Base-by-base conservation (phyloP, 2,888 invertebrate species). In the Cactoblastis cactorum region DNA sequence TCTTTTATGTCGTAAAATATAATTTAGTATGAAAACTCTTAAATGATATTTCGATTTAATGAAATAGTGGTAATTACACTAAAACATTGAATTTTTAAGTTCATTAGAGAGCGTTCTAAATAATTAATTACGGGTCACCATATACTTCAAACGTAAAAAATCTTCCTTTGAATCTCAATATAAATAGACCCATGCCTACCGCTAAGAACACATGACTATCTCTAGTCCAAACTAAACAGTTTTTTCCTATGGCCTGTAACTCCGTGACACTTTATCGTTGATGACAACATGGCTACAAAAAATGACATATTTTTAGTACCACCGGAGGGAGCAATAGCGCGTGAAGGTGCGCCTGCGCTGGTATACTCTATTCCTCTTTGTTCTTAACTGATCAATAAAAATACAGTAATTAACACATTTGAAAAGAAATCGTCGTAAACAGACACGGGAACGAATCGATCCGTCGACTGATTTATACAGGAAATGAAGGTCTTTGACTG, bases 291-390 rank as follows among this genome's bases (percentile, higher is more conserved):
- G 33, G 17, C 15, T 43, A 65, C 59, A 60, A 67, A 57, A 61
- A 58, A 53, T 65, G 61, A 61, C 63, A 61, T 60, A 53, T 56
- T 51, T 49, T 50, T 54, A 57, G 55, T 49, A 55, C 53, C 53
- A 55, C 54, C 53, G 52, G 53, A 28, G 49, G 24, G 45, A 45
- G 57, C 55, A 57, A 45, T 57, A 57, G 58, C 51, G 59, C 61
- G 56, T 61, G 56, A 62, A 65, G 61, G 54, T 67, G 67, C 66
- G 69, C 57, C 53, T 52, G 60, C 67, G 63, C 62, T 28, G 38
- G 6, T 41, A 14, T n/a, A n/a, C n/a, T n/a, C 28, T 17, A 19
- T 18, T 34, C 41, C 33, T 14, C 50, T 53, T 50, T 53, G 49
- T 49, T 53, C 47, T 53, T 52, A 46, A 22, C 35, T 12, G 22